These are phyloP conservation scores for Gambelia wislizenii DNA, from an alignment of 2,797 vertebrate species.

Conservation along the genomic window DNA sequence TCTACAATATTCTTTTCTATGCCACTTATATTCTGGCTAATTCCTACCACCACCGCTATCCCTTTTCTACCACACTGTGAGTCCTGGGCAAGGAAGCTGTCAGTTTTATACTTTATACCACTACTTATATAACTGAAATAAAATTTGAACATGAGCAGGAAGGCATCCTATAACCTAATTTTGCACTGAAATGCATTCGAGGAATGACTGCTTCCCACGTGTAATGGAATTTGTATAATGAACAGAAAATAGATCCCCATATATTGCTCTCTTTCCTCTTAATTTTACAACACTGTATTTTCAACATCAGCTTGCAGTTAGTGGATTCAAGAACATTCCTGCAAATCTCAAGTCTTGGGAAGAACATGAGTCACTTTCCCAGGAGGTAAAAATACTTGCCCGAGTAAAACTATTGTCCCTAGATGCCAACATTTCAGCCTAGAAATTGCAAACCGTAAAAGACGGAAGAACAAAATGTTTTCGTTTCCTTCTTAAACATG, in stretches of 20 bases:
- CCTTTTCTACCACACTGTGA: no score
- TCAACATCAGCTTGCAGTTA: slow-evolving; percentile 45
- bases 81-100: background rate
- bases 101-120: background rate
- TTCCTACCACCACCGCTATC: no score
- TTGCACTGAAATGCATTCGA: background rate
- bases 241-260: background rate
- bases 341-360: slow-evolving; percentile 65
- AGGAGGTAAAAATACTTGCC: slow-evolving; percentile 40
- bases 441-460: slow-evolving; percentile 49
- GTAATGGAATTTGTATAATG: background rate
- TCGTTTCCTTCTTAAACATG: slow-evolving; percentile 44
- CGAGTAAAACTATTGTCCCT: slow-evolving; percentile 57
- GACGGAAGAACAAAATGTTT: slow-evolving; percentile 68
- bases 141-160: background rate
- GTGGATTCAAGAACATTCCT: slow-evolving; percentile 34
- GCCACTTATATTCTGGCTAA: background rate
- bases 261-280: background rate
- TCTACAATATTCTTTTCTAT: background rate
- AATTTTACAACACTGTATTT: slow-evolving; percentile 8
- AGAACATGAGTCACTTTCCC: slow-evolving; percentile 61
- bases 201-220: background rate
- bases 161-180: background rate
- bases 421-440: slow-evolving; percentile 56
- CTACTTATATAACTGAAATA: background rate